phyloP scores from a whole-genome alignment of 2,888 invertebrate species.

The Drosophila birchii region DNA sequence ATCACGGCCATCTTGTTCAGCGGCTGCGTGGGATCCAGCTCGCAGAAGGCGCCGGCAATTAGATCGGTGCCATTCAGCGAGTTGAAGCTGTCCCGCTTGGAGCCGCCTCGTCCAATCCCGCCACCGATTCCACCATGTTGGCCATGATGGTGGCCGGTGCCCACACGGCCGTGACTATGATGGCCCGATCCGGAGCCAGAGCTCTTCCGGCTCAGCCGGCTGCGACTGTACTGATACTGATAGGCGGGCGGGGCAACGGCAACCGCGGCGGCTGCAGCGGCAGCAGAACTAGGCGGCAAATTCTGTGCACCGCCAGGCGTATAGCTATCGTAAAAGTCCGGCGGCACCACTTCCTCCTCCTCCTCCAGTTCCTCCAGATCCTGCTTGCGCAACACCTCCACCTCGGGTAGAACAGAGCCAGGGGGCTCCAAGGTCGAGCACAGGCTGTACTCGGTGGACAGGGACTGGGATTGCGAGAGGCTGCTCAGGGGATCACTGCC shows the following conservation, averaged over 20 bases:
- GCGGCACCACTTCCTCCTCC: slow-evolving; percentile 77
- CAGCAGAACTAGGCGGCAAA: slow-evolving; percentile 47
- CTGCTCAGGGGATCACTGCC: slow-evolving; percentile 68
- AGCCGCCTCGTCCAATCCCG: slow-evolving; percentile 53
- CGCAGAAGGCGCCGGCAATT: slow-evolving; percentile 83
- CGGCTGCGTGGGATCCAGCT: slow-evolving; percentile 83
- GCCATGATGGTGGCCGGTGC: slow-evolving; percentile 27
- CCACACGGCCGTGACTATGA: slow-evolving; percentile 52
- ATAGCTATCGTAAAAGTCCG: slow-evolving; percentile 80
- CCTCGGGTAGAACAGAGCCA: slow-evolving; percentile 43
- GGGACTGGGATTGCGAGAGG: slow-evolving; percentile 57
- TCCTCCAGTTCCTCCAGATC: slow-evolving; percentile 64
- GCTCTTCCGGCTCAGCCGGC: slow-evolving; percentile 80
- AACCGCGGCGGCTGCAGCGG: slow-evolving; percentile 49
- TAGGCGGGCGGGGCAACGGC: slow-evolving; percentile 63
- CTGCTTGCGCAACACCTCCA: slow-evolving; percentile 59
- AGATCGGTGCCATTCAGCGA: slow-evolving; percentile 82
- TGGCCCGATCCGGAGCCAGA: slow-evolving; percentile 65
- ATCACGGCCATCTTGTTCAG: slow-evolving; percentile 84
- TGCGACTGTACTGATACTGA: slow-evolving; percentile 82
- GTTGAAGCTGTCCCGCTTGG: slow-evolving; percentile 83
- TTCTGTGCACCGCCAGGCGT: slow-evolving; percentile 74
- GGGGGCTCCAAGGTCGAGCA: slow-evolving; percentile 64
- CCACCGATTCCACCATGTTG: slow-evolving; percentile 22
- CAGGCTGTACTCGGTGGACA: slow-evolving; percentile 73